Percentiles rank a stretch among this genome's conserved stretches.
These are phyloP conservation scores for Eumaeus atala DNA, from an alignment of 1,140 invertebrate genomes.

Conservation along the genomic window DNA sequence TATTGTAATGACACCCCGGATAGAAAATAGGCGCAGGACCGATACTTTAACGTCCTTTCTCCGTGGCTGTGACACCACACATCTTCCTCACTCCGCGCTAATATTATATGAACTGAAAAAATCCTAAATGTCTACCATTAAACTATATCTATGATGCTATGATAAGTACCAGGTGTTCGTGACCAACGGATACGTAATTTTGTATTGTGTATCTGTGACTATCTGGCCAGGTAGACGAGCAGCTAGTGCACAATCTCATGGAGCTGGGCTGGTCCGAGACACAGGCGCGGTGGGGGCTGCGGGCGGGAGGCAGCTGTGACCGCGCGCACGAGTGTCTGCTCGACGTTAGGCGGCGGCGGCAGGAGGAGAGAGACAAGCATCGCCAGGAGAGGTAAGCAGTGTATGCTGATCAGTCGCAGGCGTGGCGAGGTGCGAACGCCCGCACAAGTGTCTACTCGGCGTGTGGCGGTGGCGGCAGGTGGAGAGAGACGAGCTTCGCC, in stretches of 20 bases:
- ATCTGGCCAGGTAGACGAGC: slow-evolving; percentile 41
- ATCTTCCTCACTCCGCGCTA: too few species aligned
- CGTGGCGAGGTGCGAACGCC: neutral
- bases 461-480: slow-evolving; percentile 66
- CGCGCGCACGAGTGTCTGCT: slow-evolving; percentile 79
- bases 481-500: slow-evolving; percentile 25
- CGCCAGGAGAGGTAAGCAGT: slow-evolving; percentile 7
- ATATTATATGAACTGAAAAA: too few species aligned
- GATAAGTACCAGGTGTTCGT: too few species aligned
- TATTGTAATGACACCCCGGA: too few species aligned
- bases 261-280: slow-evolving; percentile 76
- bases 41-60: too few species aligned
- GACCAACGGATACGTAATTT: too few species aligned
- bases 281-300: slow-evolving; percentile 79
- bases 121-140: too few species aligned
- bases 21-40: too few species aligned
- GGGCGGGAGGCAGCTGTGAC: slow-evolving; percentile 78
- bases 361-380: slow-evolving; percentile 26
- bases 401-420: slow-evolving; percentile 19
- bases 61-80: too few species aligned
- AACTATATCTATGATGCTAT: too few species aligned
- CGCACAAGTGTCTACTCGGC: slow-evolving; percentile 75
- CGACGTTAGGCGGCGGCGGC: slow-evolving; percentile 72
- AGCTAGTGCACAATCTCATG: slow-evolving; percentile 37
- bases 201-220: neutral